phyloP scores from a whole-genome alignment of 1,140 invertebrate species.

The Aphaenogaster floridana region DNA sequence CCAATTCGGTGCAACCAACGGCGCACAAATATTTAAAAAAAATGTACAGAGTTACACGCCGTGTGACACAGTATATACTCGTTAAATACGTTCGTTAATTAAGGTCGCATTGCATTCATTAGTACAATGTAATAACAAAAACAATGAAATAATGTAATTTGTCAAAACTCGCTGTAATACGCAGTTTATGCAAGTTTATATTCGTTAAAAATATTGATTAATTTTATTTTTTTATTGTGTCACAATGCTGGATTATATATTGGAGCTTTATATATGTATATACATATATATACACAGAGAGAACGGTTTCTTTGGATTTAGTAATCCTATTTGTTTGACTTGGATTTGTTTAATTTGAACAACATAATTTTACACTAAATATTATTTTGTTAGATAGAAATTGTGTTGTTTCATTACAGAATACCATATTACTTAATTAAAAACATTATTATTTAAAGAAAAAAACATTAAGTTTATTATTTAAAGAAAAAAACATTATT shows the following conservation, averaged over 20 bases:
- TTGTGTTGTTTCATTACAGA: too few species aligned
- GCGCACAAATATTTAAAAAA: conserved; percentile 38
- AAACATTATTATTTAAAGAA: too few species aligned
- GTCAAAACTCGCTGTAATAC: conserved; percentile 23
- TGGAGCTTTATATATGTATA: not conserved
- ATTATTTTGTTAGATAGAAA: too few species aligned
- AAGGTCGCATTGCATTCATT: conserved; percentile 34
- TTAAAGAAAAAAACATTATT: too few species aligned
- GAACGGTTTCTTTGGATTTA: too few species aligned
- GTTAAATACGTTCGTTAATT: conserved; percentile 55
- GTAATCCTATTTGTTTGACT: too few species aligned
- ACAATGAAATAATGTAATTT: conserved; percentile 45
- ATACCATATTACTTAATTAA: too few species aligned
- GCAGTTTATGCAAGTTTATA: conserved; percentile 2
- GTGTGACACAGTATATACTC: not conserved
- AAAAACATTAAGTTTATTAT: too few species aligned
- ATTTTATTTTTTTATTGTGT: not conserved
- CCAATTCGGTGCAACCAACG: not conserved
- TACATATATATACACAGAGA: too few species aligned
- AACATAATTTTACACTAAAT: too few species aligned
- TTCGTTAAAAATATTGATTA: conserved; percentile 50
- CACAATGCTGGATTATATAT: not conserved
- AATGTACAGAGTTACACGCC: not conserved
- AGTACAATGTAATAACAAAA: conserved; percentile 15
- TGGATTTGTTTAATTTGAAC: too few species aligned